Conservation (phyloP, 1,140 invertebrate genomes). For the Akabosia matsudoensis region DNA sequence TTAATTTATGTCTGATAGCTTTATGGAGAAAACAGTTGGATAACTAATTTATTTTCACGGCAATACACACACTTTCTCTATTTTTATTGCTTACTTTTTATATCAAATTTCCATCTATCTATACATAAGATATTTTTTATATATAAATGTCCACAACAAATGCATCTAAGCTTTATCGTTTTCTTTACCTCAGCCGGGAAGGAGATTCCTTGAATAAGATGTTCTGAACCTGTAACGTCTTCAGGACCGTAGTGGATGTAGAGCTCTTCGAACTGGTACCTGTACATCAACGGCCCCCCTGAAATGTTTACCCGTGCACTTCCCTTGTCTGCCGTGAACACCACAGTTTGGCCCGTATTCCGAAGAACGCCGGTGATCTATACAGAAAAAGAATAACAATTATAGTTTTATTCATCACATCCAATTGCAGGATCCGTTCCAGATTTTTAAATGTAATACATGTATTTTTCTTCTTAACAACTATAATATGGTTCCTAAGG, state of each 20-base stretch:
- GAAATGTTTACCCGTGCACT: slow-evolving; percentile 84
- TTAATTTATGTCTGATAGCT: slow-evolving; percentile 23
- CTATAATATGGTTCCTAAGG: too few relatives aligned
- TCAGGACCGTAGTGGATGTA: slow-evolving; percentile 82
- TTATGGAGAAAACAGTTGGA: slow-evolving; percentile 18
- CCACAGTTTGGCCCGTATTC: slow-evolving; percentile 91
- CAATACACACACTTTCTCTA: slow-evolving; percentile 1
- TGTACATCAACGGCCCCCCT: slow-evolving; percentile 89
- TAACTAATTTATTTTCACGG: slow-evolving; percentile 13
- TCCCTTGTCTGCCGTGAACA: slow-evolving; percentile 84
- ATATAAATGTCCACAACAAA: neutral
- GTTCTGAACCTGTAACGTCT: slow-evolving; percentile 83
- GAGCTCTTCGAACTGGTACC: slow-evolving; percentile 89
- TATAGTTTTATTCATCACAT: neutral
- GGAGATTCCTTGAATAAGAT: slow-evolving; percentile 82
- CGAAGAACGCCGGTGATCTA: slow-evolving; percentile 79
- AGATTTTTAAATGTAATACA: too few relatives aligned
- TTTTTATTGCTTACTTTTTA: slow-evolving; percentile 11
- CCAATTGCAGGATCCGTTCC: too few relatives aligned
- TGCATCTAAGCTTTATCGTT: slow-evolving; percentile 27
- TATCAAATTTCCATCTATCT: neutral
- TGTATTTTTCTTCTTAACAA: too few relatives aligned
- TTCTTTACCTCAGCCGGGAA: slow-evolving; percentile 85
- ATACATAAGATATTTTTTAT: neutral
- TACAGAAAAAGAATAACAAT: slow-evolving; percentile 37